Percentiles rank a stretch among this genome's conserved stretches.
Evolutionary conservation across 2,113 vertebrate genomes (phyloP).

Genomic region (Dascyllus trimaculatus): DNA sequence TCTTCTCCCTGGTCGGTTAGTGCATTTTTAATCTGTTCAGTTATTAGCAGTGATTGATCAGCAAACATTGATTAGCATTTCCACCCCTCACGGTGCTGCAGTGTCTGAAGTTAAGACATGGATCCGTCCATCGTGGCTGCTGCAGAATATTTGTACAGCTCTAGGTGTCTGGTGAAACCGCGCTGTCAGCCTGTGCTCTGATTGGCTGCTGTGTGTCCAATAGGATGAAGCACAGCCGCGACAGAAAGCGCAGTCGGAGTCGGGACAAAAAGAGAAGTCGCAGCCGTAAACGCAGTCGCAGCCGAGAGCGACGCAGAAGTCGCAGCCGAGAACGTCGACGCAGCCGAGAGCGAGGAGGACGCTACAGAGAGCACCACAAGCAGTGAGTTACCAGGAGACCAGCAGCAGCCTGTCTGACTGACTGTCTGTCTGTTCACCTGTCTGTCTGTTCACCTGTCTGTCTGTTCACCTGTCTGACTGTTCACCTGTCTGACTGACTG

Average conservation of each 20-base stretch:
- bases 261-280: slow-evolving; percentile 90
- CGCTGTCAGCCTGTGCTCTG: background rate
- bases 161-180: no score
- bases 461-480: background rate
- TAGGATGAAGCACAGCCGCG: slow-evolving; percentile 95
- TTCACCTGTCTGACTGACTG: background rate
- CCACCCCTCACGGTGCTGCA: no score
- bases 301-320: slow-evolving; percentile 70
- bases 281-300: slow-evolving; percentile 91
- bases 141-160: no score
- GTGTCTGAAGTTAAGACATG: no score
- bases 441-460: background rate
- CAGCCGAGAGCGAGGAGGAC: slow-evolving; percentile 91
- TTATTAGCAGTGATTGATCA: no score
- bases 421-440: background rate
- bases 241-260: slow-evolving; percentile 91
- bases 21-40: no score
- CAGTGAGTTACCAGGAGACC: slow-evolving; percentile 77
- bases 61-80: no score
- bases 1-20: no score
- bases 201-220: slow-evolving; percentile 18
- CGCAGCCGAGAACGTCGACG: slow-evolving; percentile 86
- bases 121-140: no score
- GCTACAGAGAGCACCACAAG: slow-evolving; percentile 85
- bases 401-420: background rate